Base-by-base conservation (phyloP, 2,888 invertebrate genomes). In the Tetheella fluctuosa region DNA sequence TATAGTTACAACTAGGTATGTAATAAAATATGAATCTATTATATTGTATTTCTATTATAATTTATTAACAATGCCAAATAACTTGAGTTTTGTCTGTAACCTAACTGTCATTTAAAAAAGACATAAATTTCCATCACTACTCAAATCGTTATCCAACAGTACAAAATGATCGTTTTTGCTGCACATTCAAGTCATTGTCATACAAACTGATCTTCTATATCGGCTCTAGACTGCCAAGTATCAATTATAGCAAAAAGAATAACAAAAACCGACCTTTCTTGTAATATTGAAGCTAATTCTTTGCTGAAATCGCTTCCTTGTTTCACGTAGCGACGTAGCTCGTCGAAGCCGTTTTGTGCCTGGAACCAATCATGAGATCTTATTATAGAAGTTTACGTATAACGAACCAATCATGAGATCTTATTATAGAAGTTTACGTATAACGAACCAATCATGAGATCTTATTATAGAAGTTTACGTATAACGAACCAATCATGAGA, bases 221-320 rank as follows among this genome's bases (percentile, higher is more conserved):
- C 5, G n/a, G n/a, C 1, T 15, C n/a, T 20, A 25, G 12, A 25
- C 30, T 61, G 62, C 59, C 25, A 12, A 37, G 39, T 37, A 48
- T 55, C 20, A 54, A 30, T 23, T n/a, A n/a, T 23, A 2, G 25
- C 25, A 42, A 42, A 23, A 42, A 52, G 37, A 53, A 17, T 34
- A 13, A 42, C 52, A 52, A 52, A 54, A 52, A 60, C 84, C 86
- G 91, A 98, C 98, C 98, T 97, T 93, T 99, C 98, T 89, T 98
- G 98, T 71, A 99, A 91, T 79, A 98, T 97, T 54, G 95, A 94
- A 7, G 97, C 95, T 58, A 99, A 93, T 82, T 99, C 98, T 83
- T 98, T 98, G 91, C 98, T 98, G 85, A 98, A 98, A 85, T 98
- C 98, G 55, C 97, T 97, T 52, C 98, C 98, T 87, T 98, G 98